Conservation (phyloP, 2,888 invertebrate genomes). For the Tetheella fluctuosa region DNA sequence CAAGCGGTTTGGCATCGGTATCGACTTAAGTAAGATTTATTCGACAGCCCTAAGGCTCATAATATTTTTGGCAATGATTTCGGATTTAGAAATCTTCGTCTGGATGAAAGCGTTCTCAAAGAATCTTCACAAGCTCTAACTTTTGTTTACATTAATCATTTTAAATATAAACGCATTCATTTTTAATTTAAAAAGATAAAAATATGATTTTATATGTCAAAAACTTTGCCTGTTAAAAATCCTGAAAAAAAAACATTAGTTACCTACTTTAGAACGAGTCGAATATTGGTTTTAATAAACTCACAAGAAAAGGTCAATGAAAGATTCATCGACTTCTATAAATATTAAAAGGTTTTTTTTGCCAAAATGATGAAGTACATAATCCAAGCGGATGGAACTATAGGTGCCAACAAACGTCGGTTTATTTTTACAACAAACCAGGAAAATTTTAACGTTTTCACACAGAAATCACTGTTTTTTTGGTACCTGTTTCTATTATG, state of each 20-base stretch:
- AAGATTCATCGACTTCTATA: not conserved
- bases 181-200: no score
- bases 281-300: not conserved
- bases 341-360: conserved; percentile 8
- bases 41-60: not conserved
- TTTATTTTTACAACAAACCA: conserved; percentile 1
- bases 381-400: not conserved
- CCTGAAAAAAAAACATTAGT: no score
- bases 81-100: no score
- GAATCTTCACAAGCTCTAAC: no score
- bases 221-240: no score
- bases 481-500: not conserved
- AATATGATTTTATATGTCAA: no score
- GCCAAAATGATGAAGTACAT: conserved; percentile 1
- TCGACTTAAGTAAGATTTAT: not conserved
- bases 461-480: not conserved
- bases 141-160: not conserved
- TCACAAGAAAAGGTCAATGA: not conserved
- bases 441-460: not conserved
- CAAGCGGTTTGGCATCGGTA: not conserved
- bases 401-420: not conserved
- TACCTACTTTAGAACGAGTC: not conserved
- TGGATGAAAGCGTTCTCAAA: no score
- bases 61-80: not conserved
- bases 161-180: no score